A percentile compares a stretch with the other conserved stretches of the same genome.
Evolutionary conservation across 1,140 invertebrate genomes (phyloP).

Genomic region (Oncopodura yosiiana): DNA sequence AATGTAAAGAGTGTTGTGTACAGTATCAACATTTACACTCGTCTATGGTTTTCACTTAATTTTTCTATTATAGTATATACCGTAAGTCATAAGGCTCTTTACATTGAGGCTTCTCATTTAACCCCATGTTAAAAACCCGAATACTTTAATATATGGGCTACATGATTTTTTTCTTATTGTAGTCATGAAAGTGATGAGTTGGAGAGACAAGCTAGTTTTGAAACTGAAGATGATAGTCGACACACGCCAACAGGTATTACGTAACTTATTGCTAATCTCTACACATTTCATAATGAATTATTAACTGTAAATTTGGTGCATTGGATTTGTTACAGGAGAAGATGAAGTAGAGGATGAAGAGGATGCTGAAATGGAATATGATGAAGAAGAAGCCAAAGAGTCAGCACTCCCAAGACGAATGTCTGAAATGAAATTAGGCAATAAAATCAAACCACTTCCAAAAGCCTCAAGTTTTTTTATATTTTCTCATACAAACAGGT

Average conservation of each 20-base stretch:
- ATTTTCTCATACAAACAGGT: constrained; percentile 44
- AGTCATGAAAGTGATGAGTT: constrained; percentile 31
- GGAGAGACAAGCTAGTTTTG: constrained; percentile 20
- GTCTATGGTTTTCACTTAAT: too few species aligned
- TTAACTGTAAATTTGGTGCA: neutral
- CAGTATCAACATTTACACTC: too few species aligned
- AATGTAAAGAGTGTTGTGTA: too few species aligned
- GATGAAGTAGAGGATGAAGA: constrained; percentile 41
- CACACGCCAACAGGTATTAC: constrained; percentile 22
- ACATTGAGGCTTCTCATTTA: too few species aligned
- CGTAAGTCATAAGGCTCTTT: too few species aligned
- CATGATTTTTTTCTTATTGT: constrained; percentile 14
- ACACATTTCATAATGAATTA: neutral
- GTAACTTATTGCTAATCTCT: neutral
- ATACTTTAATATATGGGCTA: too few species aligned
- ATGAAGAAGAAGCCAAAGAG: constrained; percentile 50
- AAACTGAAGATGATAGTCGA: constrained; percentile 28
- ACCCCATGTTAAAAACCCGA: too few species aligned
- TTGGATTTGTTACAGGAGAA: constrained; percentile 18
- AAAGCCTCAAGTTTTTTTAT: constrained; percentile 55
- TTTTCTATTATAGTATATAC: too few species aligned
- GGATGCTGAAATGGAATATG: constrained; percentile 42
- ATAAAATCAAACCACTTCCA: constrained; percentile 55
- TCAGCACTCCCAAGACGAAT: constrained; percentile 75
- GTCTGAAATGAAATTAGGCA: constrained; percentile 51